These are phyloP conservation scores for Caenorhabditis sp. DNA, from an alignment of 2,888 invertebrate genomes.

Conservation along the genomic window DNA sequence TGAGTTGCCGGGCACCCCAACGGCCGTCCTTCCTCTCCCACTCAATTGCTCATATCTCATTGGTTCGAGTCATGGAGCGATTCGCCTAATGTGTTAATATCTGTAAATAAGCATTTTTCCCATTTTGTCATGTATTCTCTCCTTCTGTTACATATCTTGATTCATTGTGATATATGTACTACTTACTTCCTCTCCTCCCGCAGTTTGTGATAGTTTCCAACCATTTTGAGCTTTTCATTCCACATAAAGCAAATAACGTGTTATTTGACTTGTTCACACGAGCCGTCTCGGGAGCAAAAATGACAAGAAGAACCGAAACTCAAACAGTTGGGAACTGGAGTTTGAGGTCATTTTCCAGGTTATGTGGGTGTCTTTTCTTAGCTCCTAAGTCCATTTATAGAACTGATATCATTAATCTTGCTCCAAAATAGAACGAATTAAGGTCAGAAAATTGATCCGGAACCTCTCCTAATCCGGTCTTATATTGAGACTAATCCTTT, in stretches of 20 bases:
- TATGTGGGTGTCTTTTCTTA: not conserved
- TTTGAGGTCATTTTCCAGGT: slow-evolving; percentile 20
- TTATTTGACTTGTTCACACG: slow-evolving; percentile 47
- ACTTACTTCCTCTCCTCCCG: not conserved
- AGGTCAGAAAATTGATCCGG: slow-evolving; percentile 1
- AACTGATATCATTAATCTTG: not conserved
- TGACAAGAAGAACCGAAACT: slow-evolving; percentile 51
- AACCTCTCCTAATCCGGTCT: not conserved
- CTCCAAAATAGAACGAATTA: not conserved
- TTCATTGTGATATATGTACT: not conserved
- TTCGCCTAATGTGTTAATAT: slow-evolving; percentile 84
- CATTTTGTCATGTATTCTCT: not conserved
- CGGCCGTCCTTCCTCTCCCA: slow-evolving; percentile 91
- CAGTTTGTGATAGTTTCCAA: slow-evolving; percentile 6
- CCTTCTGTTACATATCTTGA: slow-evolving; percentile 2
- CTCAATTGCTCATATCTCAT: slow-evolving; percentile 92
- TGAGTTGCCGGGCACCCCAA: slow-evolving; percentile 63
- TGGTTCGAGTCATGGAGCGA: slow-evolving; percentile 93
- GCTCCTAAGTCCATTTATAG: not conserved
- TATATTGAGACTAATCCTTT: no score
- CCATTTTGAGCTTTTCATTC: slow-evolving; percentile 20
- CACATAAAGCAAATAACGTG: slow-evolving; percentile 37
- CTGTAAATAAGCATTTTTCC: slow-evolving; percentile 34
- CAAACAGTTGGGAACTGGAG: slow-evolving; percentile 20
- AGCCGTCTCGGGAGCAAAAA: slow-evolving; percentile 3